phyloP scores from a whole-genome alignment of 2,113 vertebrate genomes.

The Macrotis lagotis region DNA sequence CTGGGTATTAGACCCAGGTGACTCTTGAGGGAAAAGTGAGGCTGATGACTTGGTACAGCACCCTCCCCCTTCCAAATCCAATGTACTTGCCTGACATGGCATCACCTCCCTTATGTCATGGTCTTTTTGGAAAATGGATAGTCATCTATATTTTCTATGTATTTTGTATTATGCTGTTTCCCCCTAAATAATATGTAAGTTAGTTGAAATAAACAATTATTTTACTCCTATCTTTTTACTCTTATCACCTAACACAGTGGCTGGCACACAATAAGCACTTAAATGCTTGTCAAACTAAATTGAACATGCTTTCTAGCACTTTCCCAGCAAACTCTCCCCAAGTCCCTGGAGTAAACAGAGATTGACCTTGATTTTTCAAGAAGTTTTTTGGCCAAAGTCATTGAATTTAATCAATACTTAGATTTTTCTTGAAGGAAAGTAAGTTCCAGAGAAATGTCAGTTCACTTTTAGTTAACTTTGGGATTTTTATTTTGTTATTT shows the following conservation, averaged over 20 bases:
- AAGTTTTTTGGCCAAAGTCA: neutral
- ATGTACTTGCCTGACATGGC: too few species aligned
- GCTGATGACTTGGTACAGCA: too few species aligned
- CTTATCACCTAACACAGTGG: neutral
- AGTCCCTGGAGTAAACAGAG: neutral
- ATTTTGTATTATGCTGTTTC: neutral
- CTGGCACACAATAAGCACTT: neutral
- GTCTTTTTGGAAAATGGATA: too few species aligned
- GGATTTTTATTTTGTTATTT: neutral
- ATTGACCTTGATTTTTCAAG: neutral
- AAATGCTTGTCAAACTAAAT: neutral
- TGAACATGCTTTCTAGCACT: neutral
- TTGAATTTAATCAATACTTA: neutral
- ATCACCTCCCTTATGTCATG: too few species aligned
- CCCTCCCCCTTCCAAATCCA: too few species aligned
- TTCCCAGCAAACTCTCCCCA: neutral
- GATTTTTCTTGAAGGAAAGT: neutral
- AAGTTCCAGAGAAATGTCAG: neutral
- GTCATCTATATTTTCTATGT: too few species aligned
- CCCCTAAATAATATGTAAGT: neutral
- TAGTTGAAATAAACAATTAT: neutral
- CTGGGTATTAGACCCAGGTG: too few species aligned
- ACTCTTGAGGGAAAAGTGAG: too few species aligned
- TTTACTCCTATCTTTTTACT: neutral
- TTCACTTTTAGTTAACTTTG: neutral